phyloP scores from a whole-genome alignment of 2,888 invertebrate species.

The Hipparchia semele region DNA sequence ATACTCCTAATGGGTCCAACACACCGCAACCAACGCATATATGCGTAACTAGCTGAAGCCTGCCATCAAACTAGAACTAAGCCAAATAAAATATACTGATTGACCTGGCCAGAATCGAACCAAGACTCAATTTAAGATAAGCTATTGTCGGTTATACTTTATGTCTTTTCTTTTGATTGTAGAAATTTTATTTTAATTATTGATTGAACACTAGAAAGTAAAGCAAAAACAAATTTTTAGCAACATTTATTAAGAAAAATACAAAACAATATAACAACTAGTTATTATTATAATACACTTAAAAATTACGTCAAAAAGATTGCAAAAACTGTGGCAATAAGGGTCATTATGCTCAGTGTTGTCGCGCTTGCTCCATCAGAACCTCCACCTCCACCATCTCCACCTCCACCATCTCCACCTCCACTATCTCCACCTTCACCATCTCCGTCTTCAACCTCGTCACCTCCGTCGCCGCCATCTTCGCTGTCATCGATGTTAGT shows the following conservation, averaged over 20 bases:
- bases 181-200: too few species aligned
- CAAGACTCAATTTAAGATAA: too few species aligned
- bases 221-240: not conserved
- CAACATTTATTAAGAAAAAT: constrained; percentile 11
- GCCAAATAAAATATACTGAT: too few species aligned
- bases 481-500: constrained; percentile 43
- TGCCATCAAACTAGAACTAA: too few species aligned
- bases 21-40: too few species aligned
- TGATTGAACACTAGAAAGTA: too few species aligned
- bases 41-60: too few species aligned
- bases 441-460: constrained; percentile 10
- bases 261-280: constrained; percentile 16
- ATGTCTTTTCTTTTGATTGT: too few species aligned
- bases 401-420: constrained; percentile 21
- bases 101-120: too few species aligned
- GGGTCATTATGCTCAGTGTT: constrained; percentile 55
- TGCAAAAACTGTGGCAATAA: constrained; percentile 54
- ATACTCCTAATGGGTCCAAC: too few species aligned
- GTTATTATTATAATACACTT: constrained; percentile 6
- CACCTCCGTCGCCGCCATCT: constrained; percentile 27
- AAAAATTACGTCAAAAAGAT: constrained; percentile 47
- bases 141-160: too few species aligned
- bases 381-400: constrained; percentile 24
- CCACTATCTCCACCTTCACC: constrained; percentile 22
- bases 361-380: constrained; percentile 53